phyloP scores from a whole-genome alignment of 2,797 vertebrate species.

The Hozukius guyotensis region DNA sequence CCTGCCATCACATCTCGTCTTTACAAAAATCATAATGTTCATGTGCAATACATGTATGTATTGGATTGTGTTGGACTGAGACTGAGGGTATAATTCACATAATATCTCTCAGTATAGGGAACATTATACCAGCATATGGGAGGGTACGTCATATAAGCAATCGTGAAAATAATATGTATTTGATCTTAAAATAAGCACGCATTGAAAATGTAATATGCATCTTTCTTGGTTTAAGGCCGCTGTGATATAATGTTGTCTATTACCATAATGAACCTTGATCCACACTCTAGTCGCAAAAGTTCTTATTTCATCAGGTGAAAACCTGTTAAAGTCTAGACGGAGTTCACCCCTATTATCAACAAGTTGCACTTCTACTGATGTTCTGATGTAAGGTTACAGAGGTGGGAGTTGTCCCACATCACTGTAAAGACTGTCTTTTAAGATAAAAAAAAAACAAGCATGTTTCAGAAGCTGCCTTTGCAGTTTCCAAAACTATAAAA shows the following conservation, averaged over 20 bases:
- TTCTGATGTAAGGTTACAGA: background rate
- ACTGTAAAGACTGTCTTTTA: background rate
- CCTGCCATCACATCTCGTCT: background rate
- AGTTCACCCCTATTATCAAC: background rate
- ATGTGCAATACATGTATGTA: background rate
- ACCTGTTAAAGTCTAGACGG: background rate
- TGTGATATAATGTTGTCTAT: background rate
- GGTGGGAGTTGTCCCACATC: background rate
- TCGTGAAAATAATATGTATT: background rate
- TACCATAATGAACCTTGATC: background rate
- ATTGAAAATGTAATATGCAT: no score
- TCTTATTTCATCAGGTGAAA: background rate
- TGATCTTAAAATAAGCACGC: background rate
- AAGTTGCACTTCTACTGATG: background rate
- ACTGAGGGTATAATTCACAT: no score
- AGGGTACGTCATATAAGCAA: background rate
- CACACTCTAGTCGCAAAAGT: background rate
- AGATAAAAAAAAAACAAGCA: background rate
- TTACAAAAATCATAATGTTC: background rate
- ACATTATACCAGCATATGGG: background rate
- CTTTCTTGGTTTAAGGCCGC: no score
- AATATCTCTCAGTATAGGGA: background rate
- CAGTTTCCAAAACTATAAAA: background rate
- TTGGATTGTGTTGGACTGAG: background rate
- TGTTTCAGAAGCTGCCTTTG: background rate